Conservation (phyloP, 1,140 invertebrate genomes). For the Nebria ingens region DNA sequence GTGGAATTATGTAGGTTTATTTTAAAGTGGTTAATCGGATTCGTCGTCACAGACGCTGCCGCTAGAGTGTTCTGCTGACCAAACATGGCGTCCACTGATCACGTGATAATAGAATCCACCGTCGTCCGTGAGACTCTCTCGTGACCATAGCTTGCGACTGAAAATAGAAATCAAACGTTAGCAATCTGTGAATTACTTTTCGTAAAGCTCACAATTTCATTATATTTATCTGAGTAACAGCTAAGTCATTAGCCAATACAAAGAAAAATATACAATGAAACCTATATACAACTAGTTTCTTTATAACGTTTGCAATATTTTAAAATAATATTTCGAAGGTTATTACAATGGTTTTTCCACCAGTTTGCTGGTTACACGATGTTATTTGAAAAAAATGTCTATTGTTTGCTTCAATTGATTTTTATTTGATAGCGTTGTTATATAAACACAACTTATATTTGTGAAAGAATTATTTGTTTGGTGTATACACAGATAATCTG, state of each 20-base stretch:
- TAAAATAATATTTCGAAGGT: too few relatives aligned
- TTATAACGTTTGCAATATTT: too few relatives aligned
- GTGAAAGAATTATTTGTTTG: not conserved
- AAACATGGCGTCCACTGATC: not conserved
- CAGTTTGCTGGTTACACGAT: too few relatives aligned
- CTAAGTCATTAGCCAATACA: too few relatives aligned
- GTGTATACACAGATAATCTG: not conserved
- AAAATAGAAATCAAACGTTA: not conserved
- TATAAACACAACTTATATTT: not conserved
- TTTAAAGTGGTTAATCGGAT: not conserved
- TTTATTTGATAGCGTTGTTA: too few relatives aligned
- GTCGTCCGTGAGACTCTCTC: not conserved
- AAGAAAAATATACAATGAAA: too few relatives aligned
- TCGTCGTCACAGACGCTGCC: conserved; percentile 1
- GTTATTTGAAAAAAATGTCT: too few relatives aligned
- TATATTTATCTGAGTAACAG: too few relatives aligned
- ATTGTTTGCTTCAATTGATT: not conserved
- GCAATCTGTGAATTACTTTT: too few relatives aligned
- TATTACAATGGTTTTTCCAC: too few relatives aligned
- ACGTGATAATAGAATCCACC: conserved; percentile 5
- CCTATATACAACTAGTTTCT: too few relatives aligned
- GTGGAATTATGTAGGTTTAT: not conserved
- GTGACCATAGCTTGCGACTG: conserved; percentile 3
- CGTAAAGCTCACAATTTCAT: too few relatives aligned
- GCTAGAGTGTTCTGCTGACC: conserved; percentile 1